Evolutionary conservation across 2,113 vertebrate genomes (phyloP).

Genomic region (Rhagologus leucostigma): DNA sequence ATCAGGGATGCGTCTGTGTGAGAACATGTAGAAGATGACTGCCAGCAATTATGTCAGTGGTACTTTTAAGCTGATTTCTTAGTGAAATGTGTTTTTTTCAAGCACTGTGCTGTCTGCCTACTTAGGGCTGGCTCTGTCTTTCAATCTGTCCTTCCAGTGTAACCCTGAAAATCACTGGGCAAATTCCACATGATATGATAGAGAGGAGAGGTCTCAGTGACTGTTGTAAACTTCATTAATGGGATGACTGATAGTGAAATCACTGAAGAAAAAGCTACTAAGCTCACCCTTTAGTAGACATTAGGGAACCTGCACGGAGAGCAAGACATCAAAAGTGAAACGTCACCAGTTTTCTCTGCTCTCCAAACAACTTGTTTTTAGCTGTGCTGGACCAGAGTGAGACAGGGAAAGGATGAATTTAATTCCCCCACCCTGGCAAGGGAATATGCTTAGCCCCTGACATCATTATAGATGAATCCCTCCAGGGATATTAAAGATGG

Average conservation of each 20-base stretch:
- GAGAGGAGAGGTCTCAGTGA: not conserved
- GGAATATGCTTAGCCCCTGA: conserved; percentile 51
- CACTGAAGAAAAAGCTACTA: conserved; percentile 17
- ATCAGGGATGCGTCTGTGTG: not conserved
- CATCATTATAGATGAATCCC: conserved; percentile 47
- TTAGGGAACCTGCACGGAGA: not conserved
- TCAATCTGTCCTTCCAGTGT: not conserved
- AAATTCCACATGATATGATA: not conserved
- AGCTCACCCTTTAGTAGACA: conserved; percentile 15
- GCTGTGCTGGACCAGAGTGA: not conserved
- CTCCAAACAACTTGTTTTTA: conserved; percentile 7
- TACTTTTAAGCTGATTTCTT: not conserved
- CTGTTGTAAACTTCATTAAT: not conserved
- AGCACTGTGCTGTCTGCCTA: not conserved
- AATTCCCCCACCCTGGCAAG: not conserved
- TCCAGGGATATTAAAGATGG: conserved; percentile 48
- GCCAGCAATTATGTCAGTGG: not conserved
- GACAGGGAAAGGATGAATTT: conserved; percentile 14
- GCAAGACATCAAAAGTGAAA: not conserved
- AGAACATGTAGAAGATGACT: not conserved
- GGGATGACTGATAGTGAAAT: not conserved
- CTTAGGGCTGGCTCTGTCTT: not conserved
- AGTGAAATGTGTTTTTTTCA: not conserved
- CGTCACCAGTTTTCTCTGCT: not conserved
- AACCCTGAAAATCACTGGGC: not conserved